These are phyloP conservation scores for Haliaeetus leucogaster DNA, from an alignment of 2,113 vertebrate genomes.

Conservation along the genomic window DNA sequence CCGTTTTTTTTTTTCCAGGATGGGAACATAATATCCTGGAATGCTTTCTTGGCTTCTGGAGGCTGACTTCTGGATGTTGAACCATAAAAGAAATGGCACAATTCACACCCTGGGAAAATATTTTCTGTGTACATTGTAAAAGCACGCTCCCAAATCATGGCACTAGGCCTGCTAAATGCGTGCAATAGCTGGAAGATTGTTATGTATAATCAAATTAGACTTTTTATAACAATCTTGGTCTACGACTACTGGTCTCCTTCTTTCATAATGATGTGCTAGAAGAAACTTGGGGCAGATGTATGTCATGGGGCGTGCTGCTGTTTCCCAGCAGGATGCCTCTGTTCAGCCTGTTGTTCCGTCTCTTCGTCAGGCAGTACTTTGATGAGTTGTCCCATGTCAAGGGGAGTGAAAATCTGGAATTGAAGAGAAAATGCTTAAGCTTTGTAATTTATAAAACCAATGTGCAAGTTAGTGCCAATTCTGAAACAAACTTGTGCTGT, in stretches of 20 bases:
- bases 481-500: neutral
- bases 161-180: neutral
- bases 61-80: neutral
- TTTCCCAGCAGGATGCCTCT: neutral
- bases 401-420: neutral
- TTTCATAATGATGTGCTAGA: neutral
- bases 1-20: neutral
- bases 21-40: neutral
- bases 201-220: neutral
- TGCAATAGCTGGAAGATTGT: neutral
- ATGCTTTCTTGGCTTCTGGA: neutral
- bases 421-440: neutral
- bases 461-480: neutral
- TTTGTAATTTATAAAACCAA: neutral
- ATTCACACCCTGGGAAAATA: neutral
- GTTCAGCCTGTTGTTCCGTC: neutral
- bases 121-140: neutral
- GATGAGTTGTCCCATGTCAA: neutral
- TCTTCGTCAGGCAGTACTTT: neutral
- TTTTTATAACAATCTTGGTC: neutral
- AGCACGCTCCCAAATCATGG: neutral
- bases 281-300: neutral
- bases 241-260: neutral
- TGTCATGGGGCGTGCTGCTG: neutral
- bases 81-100: neutral